A percentile compares a stretch with the other conserved stretches of the same genome.
Conservation (phyloP, 2,888 invertebrate genomes). For the Nysson spinosus region DNA sequence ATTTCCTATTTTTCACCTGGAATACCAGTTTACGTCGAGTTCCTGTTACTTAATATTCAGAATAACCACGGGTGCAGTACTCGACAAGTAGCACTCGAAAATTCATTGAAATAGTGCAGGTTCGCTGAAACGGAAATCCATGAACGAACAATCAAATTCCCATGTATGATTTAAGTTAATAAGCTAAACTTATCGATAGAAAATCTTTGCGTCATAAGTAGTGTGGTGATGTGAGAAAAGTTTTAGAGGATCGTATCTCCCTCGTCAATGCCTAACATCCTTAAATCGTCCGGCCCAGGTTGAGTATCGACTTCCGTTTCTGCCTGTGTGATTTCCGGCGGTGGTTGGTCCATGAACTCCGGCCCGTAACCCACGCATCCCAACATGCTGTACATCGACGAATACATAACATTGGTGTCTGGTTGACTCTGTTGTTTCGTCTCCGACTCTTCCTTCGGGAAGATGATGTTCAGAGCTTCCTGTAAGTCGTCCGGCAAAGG, state of each 20-base stretch:
- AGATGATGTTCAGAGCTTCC: conserved; percentile 83
- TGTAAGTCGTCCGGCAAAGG: conserved; percentile 83
- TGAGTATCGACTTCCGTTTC: conserved; percentile 70
- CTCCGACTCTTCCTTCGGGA: conserved; percentile 79
- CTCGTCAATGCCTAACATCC: conserved; percentile 91
- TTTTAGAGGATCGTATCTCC: conserved; percentile 80
- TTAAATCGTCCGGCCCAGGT: conserved; percentile 85
- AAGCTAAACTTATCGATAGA: too few relatives aligned
- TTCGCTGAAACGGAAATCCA: background rate
- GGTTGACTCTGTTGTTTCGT: conserved; percentile 58
- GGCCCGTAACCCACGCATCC: conserved; percentile 74
- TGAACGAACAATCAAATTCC: conserved; percentile 3
- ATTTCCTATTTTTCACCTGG: conserved; percentile 32
- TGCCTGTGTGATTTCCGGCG: conserved; percentile 73
- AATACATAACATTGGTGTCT: conserved; percentile 71
- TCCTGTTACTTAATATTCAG: too few relatives aligned
- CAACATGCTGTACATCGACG: conserved; percentile 74
- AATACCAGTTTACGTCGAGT: conserved; percentile 28
- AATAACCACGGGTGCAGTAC: too few relatives aligned
- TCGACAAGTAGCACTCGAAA: too few relatives aligned
- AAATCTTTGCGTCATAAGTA: too few relatives aligned
- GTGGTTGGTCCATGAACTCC: conserved; percentile 75
- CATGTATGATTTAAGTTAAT: too few relatives aligned
- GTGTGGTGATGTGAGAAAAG: too few relatives aligned
- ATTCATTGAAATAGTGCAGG: too few relatives aligned